Conservation (phyloP, 92 coral and sea anemone genomes). For the Heliopora coerulea region DNA sequence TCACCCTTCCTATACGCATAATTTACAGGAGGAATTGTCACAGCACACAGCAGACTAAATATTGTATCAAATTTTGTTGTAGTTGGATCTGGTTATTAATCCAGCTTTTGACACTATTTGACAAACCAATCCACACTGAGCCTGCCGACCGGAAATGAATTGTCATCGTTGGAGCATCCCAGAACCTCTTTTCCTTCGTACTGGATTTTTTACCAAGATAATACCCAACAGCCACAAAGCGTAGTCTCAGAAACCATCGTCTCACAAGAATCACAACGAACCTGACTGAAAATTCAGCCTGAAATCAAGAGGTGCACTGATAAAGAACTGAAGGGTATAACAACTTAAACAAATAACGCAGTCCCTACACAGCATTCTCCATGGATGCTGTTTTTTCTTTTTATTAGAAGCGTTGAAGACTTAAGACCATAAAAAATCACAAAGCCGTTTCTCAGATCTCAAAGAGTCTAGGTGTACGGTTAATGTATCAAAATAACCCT, state of each 20-base stretch:
- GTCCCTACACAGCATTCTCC: too few species aligned
- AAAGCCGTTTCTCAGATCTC: slow-evolving; percentile 1
- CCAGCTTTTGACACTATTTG: slow-evolving; percentile 34
- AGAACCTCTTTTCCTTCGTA: neutral
- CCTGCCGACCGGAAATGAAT: slow-evolving; percentile 33
- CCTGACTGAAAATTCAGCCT: neutral
- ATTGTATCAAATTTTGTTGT: slow-evolving; percentile 39
- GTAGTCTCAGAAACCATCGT: neutral
- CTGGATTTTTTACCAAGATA: neutral
- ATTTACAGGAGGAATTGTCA: neutral
- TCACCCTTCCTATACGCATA: neutral
- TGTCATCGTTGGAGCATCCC: slow-evolving; percentile 20
- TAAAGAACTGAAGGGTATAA: neutral
- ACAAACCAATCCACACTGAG: slow-evolving; percentile 36
- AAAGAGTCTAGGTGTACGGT: slow-evolving; percentile 5
- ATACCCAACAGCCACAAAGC: neutral
- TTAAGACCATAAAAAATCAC: neutral
- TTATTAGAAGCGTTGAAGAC: slow-evolving; percentile 17
- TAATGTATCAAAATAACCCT: slow-evolving; percentile 19
- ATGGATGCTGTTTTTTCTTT: too few species aligned
- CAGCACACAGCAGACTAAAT: slow-evolving; percentile 9
- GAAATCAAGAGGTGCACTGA: neutral
- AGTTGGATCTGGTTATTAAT: slow-evolving; percentile 19
- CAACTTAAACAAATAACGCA: too few species aligned
- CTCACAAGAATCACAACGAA: neutral